These are phyloP conservation scores for Channallabes apus DNA, from an alignment of 2,797 vertebrate species.

Conservation along the genomic window DNA sequence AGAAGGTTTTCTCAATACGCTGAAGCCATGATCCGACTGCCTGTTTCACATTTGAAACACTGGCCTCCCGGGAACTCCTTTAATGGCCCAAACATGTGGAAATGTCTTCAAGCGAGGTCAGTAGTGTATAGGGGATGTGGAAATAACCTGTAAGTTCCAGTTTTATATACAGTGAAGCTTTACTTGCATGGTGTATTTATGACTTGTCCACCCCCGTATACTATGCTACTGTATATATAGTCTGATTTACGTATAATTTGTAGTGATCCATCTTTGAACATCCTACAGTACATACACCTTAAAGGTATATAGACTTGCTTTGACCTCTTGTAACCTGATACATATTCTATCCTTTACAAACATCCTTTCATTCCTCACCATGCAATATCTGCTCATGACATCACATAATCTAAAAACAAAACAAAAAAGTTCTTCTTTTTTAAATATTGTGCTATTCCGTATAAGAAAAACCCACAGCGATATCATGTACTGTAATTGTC, in stretches of 20 bases:
- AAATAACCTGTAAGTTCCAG: too few relatives aligned
- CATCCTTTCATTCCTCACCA: conserved; percentile 33
- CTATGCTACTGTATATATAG: background rate
- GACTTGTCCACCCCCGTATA: conserved; percentile 8
- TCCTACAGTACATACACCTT: conserved; percentile 9
- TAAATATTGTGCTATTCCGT: conserved; percentile 75
- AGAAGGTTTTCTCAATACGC: too few relatives aligned
- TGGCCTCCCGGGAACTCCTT: too few relatives aligned
- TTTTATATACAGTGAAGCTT: too few relatives aligned
- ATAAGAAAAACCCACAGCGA: conserved; percentile 73
- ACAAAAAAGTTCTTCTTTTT: conserved; percentile 64
- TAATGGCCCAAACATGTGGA: too few relatives aligned
- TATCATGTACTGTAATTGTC: conserved; percentile 62
- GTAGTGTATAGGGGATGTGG: too few relatives aligned
- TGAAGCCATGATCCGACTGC: too few relatives aligned
- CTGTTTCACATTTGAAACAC: too few relatives aligned
- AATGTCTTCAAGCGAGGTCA: too few relatives aligned
- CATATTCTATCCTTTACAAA: conserved; percentile 12
- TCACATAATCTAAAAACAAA: conserved; percentile 73
- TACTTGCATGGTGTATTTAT: background rate
- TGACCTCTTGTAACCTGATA: conserved; percentile 27
- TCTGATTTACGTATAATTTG: conserved; percentile 17
- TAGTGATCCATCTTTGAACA: conserved; percentile 25
- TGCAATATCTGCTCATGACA: conserved; percentile 67
- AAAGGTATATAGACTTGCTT: conserved; percentile 12